These are phyloP conservation scores for Agonopterix alstromeriana DNA, from an alignment of 2,888 invertebrate genomes.

Conservation along the genomic window DNA sequence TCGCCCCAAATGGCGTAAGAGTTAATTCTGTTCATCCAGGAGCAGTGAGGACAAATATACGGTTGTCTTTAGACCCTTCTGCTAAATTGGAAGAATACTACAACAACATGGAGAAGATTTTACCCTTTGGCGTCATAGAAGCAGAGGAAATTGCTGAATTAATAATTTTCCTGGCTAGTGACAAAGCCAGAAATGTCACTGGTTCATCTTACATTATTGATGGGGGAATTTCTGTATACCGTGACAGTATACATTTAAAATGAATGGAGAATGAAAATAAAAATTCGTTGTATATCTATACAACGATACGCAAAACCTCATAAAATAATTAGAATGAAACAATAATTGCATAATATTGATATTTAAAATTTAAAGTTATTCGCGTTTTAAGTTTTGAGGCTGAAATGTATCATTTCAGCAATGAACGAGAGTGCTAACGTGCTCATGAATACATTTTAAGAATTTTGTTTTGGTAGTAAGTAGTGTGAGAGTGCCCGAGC, in stretches of 20 bases:
- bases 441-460: no score
- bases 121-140: neutral
- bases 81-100: neutral
- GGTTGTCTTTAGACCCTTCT: neutral
- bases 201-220: conserved; percentile 1
- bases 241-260: neutral
- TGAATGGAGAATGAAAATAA: no score
- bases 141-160: conserved; percentile 4
- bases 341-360: no score
- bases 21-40: conserved; percentile 59
- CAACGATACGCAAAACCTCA: no score
- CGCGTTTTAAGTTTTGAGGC: no score
- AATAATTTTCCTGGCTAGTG: conserved; percentile 2
- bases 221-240: neutral
- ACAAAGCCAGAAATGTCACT: conserved; percentile 1
- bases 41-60: conserved; percentile 44
- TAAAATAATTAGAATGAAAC: no score
- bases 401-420: no score
- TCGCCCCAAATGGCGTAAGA: conserved; percentile 44
- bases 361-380: no score
- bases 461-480: no score
- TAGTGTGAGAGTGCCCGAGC: no score
- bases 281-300: no score
- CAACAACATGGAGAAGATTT: neutral
- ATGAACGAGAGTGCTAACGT: no score